Evolutionary conservation across 35 echinoderm and acorn worm species (phyloP), one percentile per base, ranked within the genome.

Genomic region (Apostichopus japonicus): DNA sequence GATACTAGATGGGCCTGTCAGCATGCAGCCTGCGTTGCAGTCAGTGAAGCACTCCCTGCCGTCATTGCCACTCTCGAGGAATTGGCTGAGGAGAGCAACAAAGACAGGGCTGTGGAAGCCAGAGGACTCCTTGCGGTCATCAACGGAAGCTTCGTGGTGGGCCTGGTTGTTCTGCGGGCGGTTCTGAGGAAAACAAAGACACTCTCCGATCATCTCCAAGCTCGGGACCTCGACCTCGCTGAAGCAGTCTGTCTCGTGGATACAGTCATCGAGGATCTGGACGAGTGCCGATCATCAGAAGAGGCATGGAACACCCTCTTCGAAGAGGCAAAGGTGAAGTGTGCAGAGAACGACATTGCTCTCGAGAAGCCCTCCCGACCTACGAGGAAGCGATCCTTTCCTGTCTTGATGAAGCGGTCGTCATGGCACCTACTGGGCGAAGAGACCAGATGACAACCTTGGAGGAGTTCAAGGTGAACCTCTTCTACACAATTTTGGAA

Each of bases 1-100:
- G 90, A 94, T 79, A 94, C 93, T 24, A n/a, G 93, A 84, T 94
- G 93, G 93, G 88, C 87, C 4, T 5, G 87, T 84, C 73, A 84
- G 55, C 16, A 80, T 67, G 55, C 55, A 62, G 72, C 87, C 16
- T 94, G 87, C 56, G 17, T 57, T 5, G 78, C 71, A 78, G 56
- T 90, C 1, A 63, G 44, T 56, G 11, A 62, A 24, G 10, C 86
- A 13, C 54, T 94, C 54, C 78, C 77, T 91, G 88, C 79, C 8
- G 84, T 94, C n/a, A 71, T 91, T 25, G 23, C 10, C 24, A 15
- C 73, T 23, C 65, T 94, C 1, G 51, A 91, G 15, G 77, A 83
- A 25, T 78, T 91, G 23, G 53, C 79, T 75, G 72, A 70, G 11
- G 88, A 73, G 4, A 54, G 67, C 71, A 75, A 94, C 88, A 91